Conservation (phyloP, 2,888 invertebrate genomes). For the Nomada hirtipes region DNA sequence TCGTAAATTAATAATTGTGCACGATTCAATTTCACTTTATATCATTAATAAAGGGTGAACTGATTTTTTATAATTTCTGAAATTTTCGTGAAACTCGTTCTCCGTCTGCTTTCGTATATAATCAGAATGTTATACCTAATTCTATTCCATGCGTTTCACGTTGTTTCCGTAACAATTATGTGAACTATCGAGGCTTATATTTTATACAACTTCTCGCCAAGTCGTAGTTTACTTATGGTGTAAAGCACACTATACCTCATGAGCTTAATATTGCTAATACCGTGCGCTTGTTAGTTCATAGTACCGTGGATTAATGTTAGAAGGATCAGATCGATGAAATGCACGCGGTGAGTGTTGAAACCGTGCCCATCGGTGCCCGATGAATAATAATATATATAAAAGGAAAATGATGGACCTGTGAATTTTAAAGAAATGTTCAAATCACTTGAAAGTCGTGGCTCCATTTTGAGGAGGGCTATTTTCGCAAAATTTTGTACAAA, state of each 20-base stretch:
- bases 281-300: constrained; percentile 69
- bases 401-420: not conserved
- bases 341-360: constrained; percentile 35
- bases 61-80: not conserved
- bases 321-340: constrained; percentile 23
- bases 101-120: not conserved
- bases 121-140: not conserved
- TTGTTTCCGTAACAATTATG: constrained; percentile 17
- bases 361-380: constrained; percentile 51
- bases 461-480: constrained; percentile 64
- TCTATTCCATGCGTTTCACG: not conserved
- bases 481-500: constrained; percentile 70
- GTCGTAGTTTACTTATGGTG: constrained; percentile 58
- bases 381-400: constrained; percentile 23
- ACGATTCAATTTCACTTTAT: constrained; percentile 6
- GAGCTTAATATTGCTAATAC: constrained; percentile 70
- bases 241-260: constrained; percentile 64
- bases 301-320: constrained; percentile 56
- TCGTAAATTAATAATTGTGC: not conserved
- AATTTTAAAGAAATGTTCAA: constrained; percentile 51
- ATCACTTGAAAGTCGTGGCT: constrained; percentile 29
- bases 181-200: constrained; percentile 29
- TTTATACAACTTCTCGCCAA: constrained; percentile 47
- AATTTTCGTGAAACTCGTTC: not conserved
- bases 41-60: not conserved